These are phyloP conservation scores for Lutjanus campechanus DNA, from an alignment of 2,797 vertebrate species.

Conservation along the genomic window DNA sequence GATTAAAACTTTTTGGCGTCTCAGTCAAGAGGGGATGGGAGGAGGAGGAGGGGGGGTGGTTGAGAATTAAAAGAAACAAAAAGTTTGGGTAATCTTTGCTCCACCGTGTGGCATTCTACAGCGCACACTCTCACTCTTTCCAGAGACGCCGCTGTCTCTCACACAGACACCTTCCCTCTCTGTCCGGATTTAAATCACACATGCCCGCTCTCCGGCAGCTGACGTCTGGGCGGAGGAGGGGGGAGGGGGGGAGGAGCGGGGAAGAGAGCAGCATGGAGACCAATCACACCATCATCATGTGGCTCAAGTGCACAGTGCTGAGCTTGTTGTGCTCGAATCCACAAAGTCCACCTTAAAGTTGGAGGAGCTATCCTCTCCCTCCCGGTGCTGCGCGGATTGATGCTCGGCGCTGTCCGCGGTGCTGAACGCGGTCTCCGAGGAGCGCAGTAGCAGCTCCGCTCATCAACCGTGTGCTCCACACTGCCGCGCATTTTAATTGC, in stretches of 20 bases:
- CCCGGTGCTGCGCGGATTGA: background rate
- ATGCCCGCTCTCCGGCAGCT: constrained; percentile 56
- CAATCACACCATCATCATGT: constrained; percentile 32
- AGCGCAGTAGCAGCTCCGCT: background rate
- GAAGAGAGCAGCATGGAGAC: constrained; percentile 29
- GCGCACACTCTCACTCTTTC: constrained; percentile 27
- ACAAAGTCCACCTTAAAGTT: constrained; percentile 18
- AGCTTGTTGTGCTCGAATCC: background rate
- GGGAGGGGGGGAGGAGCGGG: background rate
- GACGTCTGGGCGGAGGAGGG: constrained; percentile 44
- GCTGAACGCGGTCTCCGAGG: constrained; percentile 40
- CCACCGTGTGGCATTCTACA: constrained; percentile 76
- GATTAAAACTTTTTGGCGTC: constrained; percentile 65
- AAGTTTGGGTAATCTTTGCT: constrained; percentile 72
- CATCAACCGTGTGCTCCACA: background rate
- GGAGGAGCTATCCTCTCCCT: background rate
- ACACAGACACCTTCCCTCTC: constrained; percentile 51
- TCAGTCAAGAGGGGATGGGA: constrained; percentile 15
- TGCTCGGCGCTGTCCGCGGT: constrained; percentile 57
- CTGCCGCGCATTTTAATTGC: constrained; percentile 1
- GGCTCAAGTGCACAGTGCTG: constrained; percentile 22
- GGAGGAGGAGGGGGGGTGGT: constrained; percentile 9
- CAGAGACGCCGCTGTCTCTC: constrained; percentile 47
- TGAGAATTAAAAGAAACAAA: constrained; percentile 19
- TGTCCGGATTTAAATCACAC: constrained; percentile 70